Conservation (phyloP, 2,113 vertebrate species). For the Nothocercus julius region DNA sequence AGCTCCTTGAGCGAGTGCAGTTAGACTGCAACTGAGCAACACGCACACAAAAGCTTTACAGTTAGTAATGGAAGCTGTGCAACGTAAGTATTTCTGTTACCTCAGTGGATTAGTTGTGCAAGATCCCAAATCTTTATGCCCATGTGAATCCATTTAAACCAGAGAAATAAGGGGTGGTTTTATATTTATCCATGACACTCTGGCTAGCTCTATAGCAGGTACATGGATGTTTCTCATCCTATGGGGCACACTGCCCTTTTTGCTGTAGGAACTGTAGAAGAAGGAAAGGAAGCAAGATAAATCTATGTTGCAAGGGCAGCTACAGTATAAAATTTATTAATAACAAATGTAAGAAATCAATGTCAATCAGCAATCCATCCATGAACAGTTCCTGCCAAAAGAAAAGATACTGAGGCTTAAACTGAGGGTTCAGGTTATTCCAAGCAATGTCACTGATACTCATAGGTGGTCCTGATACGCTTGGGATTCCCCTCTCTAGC, state of each 20-base stretch:
- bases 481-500: not conserved
- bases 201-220: accelerated
- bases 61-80: not conserved
- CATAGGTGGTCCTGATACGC: accelerated
- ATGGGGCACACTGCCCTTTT: accelerated
- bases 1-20: not conserved
- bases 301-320: not conserved
- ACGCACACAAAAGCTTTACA: not conserved
- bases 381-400: not conserved
- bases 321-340: not conserved
- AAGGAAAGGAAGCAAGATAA: not conserved
- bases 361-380: not conserved
- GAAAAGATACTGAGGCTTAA: not conserved
- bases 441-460: not conserved
- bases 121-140: not conserved
- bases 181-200: too few relatives aligned
- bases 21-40: not conserved
- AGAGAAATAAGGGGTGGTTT: not conserved
- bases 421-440: not conserved
- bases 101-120: not conserved
- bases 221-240: not conserved
- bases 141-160: not conserved
- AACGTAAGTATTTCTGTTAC: not conserved
- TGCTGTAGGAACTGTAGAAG: not conserved
- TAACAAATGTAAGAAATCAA: not conserved